These are phyloP conservation scores for Malthinus seriepunctatus DNA, from an alignment of 2,888 invertebrate genomes.

Conservation along the genomic window DNA sequence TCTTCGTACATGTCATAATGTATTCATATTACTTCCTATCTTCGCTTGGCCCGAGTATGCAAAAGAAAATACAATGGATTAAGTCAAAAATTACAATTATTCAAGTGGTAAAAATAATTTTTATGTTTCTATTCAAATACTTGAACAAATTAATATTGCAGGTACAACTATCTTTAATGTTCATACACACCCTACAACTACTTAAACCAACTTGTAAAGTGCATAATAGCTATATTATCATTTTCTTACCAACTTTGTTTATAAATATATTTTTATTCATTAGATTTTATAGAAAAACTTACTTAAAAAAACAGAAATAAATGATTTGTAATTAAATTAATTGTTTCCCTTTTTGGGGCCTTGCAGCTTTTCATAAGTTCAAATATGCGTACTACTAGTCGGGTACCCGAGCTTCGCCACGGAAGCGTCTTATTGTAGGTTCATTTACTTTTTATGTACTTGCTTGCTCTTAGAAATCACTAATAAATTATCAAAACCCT, in stretches of 20 bases:
- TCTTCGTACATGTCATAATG: constrained; percentile 72
- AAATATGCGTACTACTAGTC: no score
- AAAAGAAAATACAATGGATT: constrained; percentile 60
- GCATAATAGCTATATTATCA: neutral
- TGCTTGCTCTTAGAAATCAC: no score
- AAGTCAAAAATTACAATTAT: constrained; percentile 62
- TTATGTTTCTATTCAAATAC: neutral
- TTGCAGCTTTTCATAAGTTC: no score
- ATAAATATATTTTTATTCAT: constrained; percentile 4
- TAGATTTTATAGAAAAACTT: neutral
- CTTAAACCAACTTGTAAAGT: neutral
- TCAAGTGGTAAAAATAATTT: constrained; percentile 63
- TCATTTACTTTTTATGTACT: no score
- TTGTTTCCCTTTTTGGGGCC: no score
- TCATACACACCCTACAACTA: neutral
- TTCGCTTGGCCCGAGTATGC: constrained; percentile 62
- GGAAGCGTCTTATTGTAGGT: no score
- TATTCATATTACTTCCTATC: constrained; percentile 73
- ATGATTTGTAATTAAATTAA: no score
- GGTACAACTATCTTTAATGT: constrained; percentile 1
- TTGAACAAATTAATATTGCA: neutral
- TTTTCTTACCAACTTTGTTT: neutral
- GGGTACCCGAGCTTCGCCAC: no score
- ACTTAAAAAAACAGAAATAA: neutral
- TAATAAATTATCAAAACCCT: no score